phyloP scores from a whole-genome alignment of 37 sponge, comb jelly and placozoan genomes.

The Hexactinellida sp. region DNA sequence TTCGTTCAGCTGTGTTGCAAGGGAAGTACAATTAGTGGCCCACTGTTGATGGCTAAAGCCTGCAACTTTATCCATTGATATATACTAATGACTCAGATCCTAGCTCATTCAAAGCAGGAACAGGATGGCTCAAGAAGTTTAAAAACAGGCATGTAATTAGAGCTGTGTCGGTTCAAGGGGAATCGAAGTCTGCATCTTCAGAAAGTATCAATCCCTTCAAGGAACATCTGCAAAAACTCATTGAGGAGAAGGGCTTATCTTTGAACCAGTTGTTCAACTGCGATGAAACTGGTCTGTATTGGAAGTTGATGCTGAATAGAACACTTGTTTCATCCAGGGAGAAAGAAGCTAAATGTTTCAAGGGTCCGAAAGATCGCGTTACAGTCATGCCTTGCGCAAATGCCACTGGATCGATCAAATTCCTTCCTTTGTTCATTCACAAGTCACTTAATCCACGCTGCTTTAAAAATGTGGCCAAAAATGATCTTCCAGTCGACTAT shows the following conservation, averaged over 20 bases:
- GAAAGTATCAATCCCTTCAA: neutral
- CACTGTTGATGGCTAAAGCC: neutral
- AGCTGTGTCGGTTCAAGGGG: neutral
- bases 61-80: neutral
- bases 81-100: neutral
- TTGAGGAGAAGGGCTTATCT: neutral
- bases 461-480: neutral
- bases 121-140: neutral
- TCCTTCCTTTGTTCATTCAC: neutral
- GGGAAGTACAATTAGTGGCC: neutral
- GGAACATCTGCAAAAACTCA: neutral
- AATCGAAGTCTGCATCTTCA: neutral
- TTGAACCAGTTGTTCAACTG: neutral
- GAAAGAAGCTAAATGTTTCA: neutral
- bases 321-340: neutral
- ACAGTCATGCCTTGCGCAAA: neutral
- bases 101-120: neutral
- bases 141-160: neutral
- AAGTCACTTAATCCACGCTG: conserved; percentile 10
- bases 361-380: neutral
- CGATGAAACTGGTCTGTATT: too few relatives aligned
- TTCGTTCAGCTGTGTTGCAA: neutral
- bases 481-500: conserved; percentile 13
- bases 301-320: too few relatives aligned
- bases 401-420: neutral